A percentile compares a stretch with the other conserved stretches of the same genome.
Evolutionary conservation across 2,888 invertebrate species (phyloP).

Genomic region (Ryuthela nishihirai): DNA sequence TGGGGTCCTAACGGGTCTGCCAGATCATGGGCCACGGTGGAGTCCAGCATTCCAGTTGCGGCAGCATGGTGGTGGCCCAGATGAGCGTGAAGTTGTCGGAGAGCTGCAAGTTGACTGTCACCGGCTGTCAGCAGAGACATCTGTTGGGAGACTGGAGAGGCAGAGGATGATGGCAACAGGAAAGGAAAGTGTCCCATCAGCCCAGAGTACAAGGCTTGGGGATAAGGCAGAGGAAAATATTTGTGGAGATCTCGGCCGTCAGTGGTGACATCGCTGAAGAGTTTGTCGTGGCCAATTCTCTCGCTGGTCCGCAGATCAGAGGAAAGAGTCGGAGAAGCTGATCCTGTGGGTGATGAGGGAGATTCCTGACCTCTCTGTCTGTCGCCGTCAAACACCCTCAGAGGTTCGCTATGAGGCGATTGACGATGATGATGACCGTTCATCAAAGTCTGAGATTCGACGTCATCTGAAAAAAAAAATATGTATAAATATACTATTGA

Average conservation of each 20-base stretch:
- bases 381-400: constrained; percentile 13
- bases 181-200: constrained; percentile 32
- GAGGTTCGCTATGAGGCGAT: background rate
- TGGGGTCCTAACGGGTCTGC: background rate
- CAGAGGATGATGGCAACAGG: constrained; percentile 13
- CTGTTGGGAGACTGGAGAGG: background rate
- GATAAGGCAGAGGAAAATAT: constrained; percentile 30
- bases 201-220: constrained; percentile 29
- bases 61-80: constrained; percentile 18
- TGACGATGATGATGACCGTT: constrained; percentile 20
- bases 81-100: constrained; percentile 32
- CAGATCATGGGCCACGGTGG: no score
- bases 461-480: constrained; percentile 10
- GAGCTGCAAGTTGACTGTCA: constrained; percentile 27
- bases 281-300: constrained; percentile 17
- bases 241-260: constrained; percentile 18
- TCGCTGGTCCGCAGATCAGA: constrained; percentile 11
- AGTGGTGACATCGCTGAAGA: constrained; percentile 4
- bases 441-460: constrained; percentile 13
- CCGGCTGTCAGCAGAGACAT: constrained; percentile 4
- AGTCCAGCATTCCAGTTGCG: background rate
- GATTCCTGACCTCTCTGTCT: constrained; percentile 10
- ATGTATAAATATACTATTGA: no score
- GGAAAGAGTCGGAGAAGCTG: constrained; percentile 13
- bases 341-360: constrained; percentile 23